These are phyloP conservation scores for Leuciscus waleckii DNA, from an alignment of 2,797 vertebrate species.

Conservation along the genomic window DNA sequence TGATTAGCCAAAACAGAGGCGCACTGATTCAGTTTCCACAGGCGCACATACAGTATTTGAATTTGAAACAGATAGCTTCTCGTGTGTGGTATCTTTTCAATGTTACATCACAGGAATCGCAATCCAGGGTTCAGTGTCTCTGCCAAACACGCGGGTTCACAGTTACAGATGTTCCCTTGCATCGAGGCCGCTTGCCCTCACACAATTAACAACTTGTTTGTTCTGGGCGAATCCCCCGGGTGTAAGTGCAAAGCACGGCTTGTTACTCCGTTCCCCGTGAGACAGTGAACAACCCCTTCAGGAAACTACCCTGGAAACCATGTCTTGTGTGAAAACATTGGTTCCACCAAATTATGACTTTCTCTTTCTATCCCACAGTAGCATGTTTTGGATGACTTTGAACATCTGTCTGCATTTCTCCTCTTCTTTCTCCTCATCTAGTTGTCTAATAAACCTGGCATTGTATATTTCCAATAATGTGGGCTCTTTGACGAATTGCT, in stretches of 20 bases:
- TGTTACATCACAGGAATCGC: neutral
- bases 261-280: slow-evolving; percentile 72
- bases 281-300: slow-evolving; percentile 64
- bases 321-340: slow-evolving; percentile 64
- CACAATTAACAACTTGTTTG: slow-evolving; percentile 84
- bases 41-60: neutral
- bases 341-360: slow-evolving; percentile 48
- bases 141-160: slow-evolving; percentile 15
- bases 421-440: neutral
- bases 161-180: slow-evolving; percentile 44
- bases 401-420: neutral
- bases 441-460: neutral
- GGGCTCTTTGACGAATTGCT: neutral
- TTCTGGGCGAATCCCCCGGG: slow-evolving; percentile 70
- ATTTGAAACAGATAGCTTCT: neutral
- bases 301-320: slow-evolving; percentile 75
- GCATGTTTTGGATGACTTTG: neutral
- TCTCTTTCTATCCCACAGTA: slow-evolving; percentile 1
- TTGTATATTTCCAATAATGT: neutral
- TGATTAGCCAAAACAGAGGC: slow-evolving; percentile 55
- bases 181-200: slow-evolving; percentile 53
- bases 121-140: neutral
- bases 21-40: neutral
- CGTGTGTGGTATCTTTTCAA: neutral
- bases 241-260: slow-evolving; percentile 63